Base-by-base conservation (phyloP, 2,113 vertebrate genomes). In the Nesoenas mayeri region DNA sequence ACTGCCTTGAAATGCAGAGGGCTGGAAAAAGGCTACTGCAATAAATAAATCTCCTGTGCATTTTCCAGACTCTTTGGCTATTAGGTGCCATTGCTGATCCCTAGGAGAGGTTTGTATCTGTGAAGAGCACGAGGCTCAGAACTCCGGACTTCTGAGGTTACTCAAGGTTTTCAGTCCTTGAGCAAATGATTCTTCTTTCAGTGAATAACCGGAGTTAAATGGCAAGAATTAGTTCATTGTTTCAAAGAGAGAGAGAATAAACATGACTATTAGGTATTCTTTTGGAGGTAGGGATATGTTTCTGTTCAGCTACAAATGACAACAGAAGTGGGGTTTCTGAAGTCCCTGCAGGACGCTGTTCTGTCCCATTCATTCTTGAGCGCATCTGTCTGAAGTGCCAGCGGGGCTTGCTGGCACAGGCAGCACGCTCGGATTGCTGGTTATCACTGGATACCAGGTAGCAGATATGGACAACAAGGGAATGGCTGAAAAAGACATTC, bases 381-480 rank as follows among this genome's bases (percentile, higher is more conserved):
- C 40, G n/a, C 64, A 80, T 70, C 66, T 0, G 0, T 71, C 62
- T 71, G 48, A 73, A 57, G n/a, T 9, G 10, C 58, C 90, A 93
- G 50, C 54, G 42, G 25, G 75, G 54, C 60, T 83, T 48, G 32
- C 81, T 94, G 92, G 57, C 86, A 79, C 38, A n/a, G 38, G 44
- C 72, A 84, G 67, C 51, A 38, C 1, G 0, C 64, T 44, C 48
- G 42, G 29, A 86, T 67, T 74, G 56, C 88, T 89, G 57, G 83
- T 95, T 97, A 93, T 93, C 80, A 60, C 91, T 50, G 38, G 12
- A 40, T 47, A 62, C 28, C 96, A 95, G 95, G 83, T 93, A 93
- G 48, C 89, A 89, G 53, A 81, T 92, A 93, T 64, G 53, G 57
- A 87, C 88, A 93, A 38, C 94, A 79, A 71, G 86, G 80, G 89